Conservation (phyloP, 1,140 invertebrate species). For the Zelostemma sp. region DNA sequence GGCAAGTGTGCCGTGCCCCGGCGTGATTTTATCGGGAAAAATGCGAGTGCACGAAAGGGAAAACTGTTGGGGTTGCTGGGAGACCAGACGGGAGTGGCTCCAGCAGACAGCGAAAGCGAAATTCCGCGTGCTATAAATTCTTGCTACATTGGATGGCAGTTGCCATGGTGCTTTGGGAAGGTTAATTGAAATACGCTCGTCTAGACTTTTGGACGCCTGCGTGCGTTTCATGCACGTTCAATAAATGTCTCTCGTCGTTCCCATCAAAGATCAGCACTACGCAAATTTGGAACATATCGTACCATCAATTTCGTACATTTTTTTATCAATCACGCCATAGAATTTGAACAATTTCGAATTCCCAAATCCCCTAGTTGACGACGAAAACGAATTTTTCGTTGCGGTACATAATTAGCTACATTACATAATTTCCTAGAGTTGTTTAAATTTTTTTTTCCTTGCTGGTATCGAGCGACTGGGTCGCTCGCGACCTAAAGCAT, state of each 20-base stretch:
- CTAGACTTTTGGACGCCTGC: neutral
- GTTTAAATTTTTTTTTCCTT: neutral
- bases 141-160: too few species aligned
- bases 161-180: neutral
- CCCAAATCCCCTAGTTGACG: neutral
- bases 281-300: neutral
- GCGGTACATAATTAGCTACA: neutral
- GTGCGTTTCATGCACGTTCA: too few species aligned
- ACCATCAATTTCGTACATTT: too few species aligned
- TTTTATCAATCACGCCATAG: too few species aligned
- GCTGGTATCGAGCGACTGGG: neutral
- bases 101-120: neutral
- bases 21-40: neutral
- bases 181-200: neutral
- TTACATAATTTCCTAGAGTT: too few species aligned
- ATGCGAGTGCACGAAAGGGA: neutral
- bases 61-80: conserved; percentile 1
- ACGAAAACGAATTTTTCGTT: neutral
- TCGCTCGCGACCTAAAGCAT: neutral
- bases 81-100: neutral
- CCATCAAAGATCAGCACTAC: too few species aligned
- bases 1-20: neutral
- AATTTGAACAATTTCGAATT: too few species aligned
- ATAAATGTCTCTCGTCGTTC: too few species aligned
- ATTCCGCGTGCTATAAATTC: neutral